A percentile compares a stretch with the other conserved stretches of the same genome.
Evolutionary conservation across 1,140 invertebrate genomes (phyloP).

Genomic region (Vanessa atalanta): DNA sequence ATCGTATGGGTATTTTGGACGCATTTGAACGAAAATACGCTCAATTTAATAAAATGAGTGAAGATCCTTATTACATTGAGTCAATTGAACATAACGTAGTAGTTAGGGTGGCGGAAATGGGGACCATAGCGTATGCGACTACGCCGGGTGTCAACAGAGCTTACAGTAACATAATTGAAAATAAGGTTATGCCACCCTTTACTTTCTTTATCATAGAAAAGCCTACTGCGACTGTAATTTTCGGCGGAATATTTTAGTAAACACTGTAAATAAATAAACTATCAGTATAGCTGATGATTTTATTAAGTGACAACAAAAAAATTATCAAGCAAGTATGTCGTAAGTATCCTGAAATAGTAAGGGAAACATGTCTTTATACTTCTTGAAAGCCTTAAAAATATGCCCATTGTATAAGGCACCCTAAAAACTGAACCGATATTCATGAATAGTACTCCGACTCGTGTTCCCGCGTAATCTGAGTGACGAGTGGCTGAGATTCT

Average conservation of each 20-base stretch:
- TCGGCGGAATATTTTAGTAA: conserved; percentile 70
- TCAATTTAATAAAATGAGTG: conserved; percentile 78
- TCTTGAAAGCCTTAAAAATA: no score
- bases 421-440: no score
- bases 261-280: no score
- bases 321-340: no score
- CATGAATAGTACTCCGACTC: no score
- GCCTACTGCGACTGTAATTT: conserved; percentile 77
- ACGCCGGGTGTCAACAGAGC: conserved; percentile 71
- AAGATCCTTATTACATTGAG: conserved; percentile 80
- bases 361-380: no score
- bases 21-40: conserved; percentile 80
- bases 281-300: no score
- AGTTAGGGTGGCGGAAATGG: conserved; percentile 89
- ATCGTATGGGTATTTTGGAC: conserved; percentile 84
- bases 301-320: no score
- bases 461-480: no score
- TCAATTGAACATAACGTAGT: conserved; percentile 86
- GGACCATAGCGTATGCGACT: conserved; percentile 86
- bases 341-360: no score
- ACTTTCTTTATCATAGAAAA: conserved; percentile 83
- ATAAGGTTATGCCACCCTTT: conserved; percentile 73
- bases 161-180: conserved; percentile 65
- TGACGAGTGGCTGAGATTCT: no score
- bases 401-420: no score